These are phyloP conservation scores for Hypomecis atomaria DNA, from an alignment of 2,888 invertebrate species.

Conservation along the genomic window DNA sequence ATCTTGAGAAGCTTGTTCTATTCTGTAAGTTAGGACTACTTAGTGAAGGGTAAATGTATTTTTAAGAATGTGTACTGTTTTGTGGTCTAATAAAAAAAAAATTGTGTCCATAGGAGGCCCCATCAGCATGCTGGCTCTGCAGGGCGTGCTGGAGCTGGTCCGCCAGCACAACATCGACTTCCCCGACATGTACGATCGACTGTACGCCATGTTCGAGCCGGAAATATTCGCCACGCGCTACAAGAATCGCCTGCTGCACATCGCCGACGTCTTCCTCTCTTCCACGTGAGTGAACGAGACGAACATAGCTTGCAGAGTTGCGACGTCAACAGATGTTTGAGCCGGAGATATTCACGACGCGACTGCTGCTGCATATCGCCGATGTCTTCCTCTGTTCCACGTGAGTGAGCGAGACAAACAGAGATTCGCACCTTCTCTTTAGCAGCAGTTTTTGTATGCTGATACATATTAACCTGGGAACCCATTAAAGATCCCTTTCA, in stretches of 20 bases:
- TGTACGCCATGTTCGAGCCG: conserved; percentile 97
- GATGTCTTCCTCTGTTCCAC: conserved; percentile 97
- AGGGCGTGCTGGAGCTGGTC: conserved; percentile 95
- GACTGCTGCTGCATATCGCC: conserved; percentile 93
- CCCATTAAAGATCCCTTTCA: no score
- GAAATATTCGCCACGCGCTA: conserved; percentile 96
- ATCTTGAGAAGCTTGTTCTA: no score
- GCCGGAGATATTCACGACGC: conserved; percentile 95
- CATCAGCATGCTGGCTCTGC: conserved; percentile 94
- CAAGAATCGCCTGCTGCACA: conserved; percentile 93
- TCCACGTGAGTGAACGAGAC: conserved; percentile 88
- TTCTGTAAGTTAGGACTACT: no score
- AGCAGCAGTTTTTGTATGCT: no score
- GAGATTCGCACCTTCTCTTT: no score
- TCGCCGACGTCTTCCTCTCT: conserved; percentile 95
- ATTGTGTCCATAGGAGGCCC: conserved; percentile 88
- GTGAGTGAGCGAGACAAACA: conserved; percentile 79
- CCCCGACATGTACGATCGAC: conserved; percentile 96
- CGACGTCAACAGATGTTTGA: conserved; percentile 87
- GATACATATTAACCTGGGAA: no score
- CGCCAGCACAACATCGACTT: conserved; percentile 97
- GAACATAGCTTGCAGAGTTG: conserved; percentile 50
- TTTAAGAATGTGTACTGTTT: no score
- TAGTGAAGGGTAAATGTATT: no score
- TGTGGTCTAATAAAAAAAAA: no score